phyloP scores from a whole-genome alignment of 2,113 vertebrate genomes.

The Ornithorhynchus anatinus region DNA sequence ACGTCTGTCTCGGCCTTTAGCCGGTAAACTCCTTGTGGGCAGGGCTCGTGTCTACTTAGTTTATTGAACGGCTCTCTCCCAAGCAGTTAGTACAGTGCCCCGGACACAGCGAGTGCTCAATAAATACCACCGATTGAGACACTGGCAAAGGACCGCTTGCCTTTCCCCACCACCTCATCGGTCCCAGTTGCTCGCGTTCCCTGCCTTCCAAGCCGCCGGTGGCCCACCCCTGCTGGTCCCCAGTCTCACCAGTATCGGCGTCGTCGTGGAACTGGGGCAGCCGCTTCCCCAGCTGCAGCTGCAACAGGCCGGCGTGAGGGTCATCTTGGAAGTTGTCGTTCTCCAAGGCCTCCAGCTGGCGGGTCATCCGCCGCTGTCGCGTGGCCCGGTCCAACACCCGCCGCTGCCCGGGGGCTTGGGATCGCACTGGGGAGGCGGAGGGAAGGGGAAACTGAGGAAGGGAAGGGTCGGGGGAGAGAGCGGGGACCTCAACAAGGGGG shows the following conservation, averaged over 20 bases:
- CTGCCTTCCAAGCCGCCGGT: not conserved
- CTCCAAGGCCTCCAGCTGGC: conserved; percentile 89
- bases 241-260: conserved; percentile 80
- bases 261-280: conserved; percentile 87
- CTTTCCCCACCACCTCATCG: too few species aligned
- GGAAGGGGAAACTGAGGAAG: not conserved
- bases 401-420: conserved; percentile 82
- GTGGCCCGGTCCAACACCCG: conserved; percentile 85
- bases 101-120: too few species aligned
- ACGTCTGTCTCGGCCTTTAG: too few species aligned
- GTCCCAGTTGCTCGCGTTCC: too few species aligned
- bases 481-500: not conserved
- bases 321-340: conserved; percentile 94
- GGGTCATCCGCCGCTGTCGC: conserved; percentile 78
- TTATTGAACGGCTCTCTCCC: too few species aligned
- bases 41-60: too few species aligned
- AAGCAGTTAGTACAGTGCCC: too few species aligned
- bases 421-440: conserved; percentile 60
- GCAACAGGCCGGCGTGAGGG: conserved; percentile 81
- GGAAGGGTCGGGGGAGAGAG: not conserved
- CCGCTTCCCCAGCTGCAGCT: conserved; percentile 78
- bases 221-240: rapidly evolving
- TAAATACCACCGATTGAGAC: too few species aligned
- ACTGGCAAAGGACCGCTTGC: too few species aligned
- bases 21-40: too few species aligned